These are phyloP conservation scores for Andinoacara biseriatus DNA, from an alignment of 2,113 vertebrate species.

Conservation along the genomic window DNA sequence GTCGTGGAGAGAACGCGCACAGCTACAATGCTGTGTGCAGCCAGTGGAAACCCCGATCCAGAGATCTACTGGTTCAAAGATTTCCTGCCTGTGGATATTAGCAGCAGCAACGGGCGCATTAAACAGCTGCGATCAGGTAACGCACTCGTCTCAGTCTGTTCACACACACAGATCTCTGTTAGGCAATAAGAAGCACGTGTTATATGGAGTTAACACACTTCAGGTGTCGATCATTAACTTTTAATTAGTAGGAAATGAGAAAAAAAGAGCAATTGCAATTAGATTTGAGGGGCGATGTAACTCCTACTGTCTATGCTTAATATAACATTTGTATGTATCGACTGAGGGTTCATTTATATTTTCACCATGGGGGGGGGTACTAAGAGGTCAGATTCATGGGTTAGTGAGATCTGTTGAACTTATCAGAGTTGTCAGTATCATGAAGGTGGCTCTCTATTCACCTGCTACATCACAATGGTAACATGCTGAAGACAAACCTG, in stretches of 20 bases:
- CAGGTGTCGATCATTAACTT: not conserved
- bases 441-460: accelerated
- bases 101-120: slow-evolving; percentile 90
- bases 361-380: not conserved
- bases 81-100: slow-evolving; percentile 93
- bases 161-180: not conserved
- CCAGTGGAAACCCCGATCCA: slow-evolving; percentile 94
- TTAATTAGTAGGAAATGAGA: not conserved
- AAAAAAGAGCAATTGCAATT: not conserved
- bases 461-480: not conserved
- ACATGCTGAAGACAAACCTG: not conserved
- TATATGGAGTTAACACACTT: not conserved
- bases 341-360: not conserved
- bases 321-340: not conserved
- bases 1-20: slow-evolving; percentile 96
- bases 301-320: not conserved
- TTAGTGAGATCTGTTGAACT: not conserved
- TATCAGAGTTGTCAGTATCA: not conserved
- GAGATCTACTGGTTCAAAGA: slow-evolving; percentile 99
- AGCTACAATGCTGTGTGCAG: slow-evolving; percentile 96
- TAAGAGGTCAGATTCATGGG: not conserved
- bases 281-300: not conserved
- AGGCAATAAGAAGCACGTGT: not conserved
- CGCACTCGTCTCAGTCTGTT: slow-evolving; percentile 8
- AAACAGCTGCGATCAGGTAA: slow-evolving; percentile 98